These are phyloP conservation scores for Rhizomys pruinosus DNA, from an alignment of 2,113 vertebrate species.

Conservation along the genomic window DNA sequence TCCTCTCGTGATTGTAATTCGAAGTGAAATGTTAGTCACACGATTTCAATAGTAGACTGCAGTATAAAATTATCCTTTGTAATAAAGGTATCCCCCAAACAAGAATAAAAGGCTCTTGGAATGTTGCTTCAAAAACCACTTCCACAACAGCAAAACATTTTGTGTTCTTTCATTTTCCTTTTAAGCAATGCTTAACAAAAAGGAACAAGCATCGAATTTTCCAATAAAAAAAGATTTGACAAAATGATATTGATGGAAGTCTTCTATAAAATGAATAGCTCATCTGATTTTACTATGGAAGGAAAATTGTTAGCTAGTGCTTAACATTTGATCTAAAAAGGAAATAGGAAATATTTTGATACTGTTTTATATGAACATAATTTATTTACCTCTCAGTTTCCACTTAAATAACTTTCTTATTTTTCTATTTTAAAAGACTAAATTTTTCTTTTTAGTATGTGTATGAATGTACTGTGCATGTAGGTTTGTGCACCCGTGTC, in stretches of 20 bases:
- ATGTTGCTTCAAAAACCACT: constrained; percentile 75
- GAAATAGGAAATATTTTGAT: constrained; percentile 56
- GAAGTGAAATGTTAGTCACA: constrained; percentile 6
- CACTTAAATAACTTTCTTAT: neutral
- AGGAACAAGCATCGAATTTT: constrained; percentile 38
- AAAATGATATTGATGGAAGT: constrained; percentile 70
- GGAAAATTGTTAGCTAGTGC: neutral
- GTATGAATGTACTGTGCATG: neutral
- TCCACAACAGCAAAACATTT: constrained; percentile 60
- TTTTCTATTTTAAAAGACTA: neutral
- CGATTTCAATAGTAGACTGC: constrained; percentile 44
- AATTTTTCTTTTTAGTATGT: neutral
- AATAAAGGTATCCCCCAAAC: constrained; percentile 38
- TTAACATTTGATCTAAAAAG: constrained; percentile 53
- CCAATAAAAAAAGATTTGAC: constrained; percentile 46
- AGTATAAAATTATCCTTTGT: neutral
- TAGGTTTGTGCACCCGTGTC: too few relatives aligned
- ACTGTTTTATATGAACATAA: constrained; percentile 56
- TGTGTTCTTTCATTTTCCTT: constrained; percentile 65
- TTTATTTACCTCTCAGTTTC: constrained; percentile 8
- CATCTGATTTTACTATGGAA: constrained; percentile 58
- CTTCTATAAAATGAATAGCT: constrained; percentile 62
- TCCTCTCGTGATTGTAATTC: constrained; percentile 16
- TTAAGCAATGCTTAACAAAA: constrained; percentile 67
- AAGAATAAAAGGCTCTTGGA: constrained; percentile 73